Evolutionary conservation across 2,797 vertebrate species (phyloP), one percentile per base, ranked within the genome.

Genomic region (Kryptopterus vitreolus): DNA sequence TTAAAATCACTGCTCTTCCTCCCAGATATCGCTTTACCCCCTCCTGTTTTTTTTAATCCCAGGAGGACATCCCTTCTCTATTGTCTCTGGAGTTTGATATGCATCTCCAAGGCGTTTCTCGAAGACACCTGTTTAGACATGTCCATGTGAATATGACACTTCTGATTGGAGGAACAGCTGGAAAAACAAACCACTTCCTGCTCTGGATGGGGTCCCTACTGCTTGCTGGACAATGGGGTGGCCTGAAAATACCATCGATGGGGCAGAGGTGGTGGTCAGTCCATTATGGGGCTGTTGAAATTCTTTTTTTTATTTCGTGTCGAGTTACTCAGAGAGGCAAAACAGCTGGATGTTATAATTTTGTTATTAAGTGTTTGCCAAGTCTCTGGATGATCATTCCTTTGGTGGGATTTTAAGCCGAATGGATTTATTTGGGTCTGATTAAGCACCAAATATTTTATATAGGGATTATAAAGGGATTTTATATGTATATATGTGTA

Each of bases 111-210:
- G 52, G 73, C 66, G 15, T 77, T 53, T 65, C 53, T 62, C 1
- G 58, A n/a, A 7, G 16, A 53, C 87, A 87, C 74, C 87, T 88
- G 87, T 86, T 82, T n/a, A 46, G 20, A 50, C 35, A 31, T 72
- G 78, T 83, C 79, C 43, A 65, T 57, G 70, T 62, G 31, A 79
- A 62, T 82, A 38, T 63, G 68, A 65, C 53, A 8, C 15, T 81
- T 62, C 61, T 78, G 72, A 72, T 77, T 0, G 31, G 12, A 46
- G 43, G 35, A 85, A 62, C 87, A 88, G 87, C 84, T 88, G 87
- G 74, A 33, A 65, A 76, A 81, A 82, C 72, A 31, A 22, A 48
- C 72, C 33, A 55, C 62, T 66, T 80, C 78, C 76, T 68, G 61
- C 8, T 1, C 65, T 38, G 57, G 61, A 58, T 24, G 10, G 24